Evolutionary conservation across 2,888 invertebrate species (phyloP).

Genomic region (Vanessa cardui): DNA sequence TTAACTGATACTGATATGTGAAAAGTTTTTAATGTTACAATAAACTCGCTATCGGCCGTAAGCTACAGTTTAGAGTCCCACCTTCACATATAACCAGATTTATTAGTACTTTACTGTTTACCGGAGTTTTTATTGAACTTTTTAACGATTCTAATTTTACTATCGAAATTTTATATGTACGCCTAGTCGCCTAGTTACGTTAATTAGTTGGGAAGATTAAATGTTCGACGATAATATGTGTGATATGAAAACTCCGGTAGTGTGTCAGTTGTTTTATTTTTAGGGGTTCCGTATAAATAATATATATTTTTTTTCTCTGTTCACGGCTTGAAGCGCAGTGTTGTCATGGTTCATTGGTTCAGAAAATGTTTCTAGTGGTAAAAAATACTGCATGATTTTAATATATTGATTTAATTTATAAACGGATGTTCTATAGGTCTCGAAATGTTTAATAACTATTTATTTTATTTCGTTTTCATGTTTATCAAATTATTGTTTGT

Average conservation of each 20-base stretch:
- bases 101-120: constrained; percentile 57
- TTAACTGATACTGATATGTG: constrained; percentile 30
- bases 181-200: constrained; percentile 59
- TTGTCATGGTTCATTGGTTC: constrained; percentile 11
- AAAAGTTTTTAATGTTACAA: constrained; percentile 41
- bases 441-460: no score
- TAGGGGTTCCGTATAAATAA: constrained; percentile 29
- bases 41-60: constrained; percentile 38
- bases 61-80: constrained; percentile 27
- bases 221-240: constrained; percentile 43
- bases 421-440: no score
- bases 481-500: no score
- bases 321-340: background rate
- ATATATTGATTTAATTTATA: no score
- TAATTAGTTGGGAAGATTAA: constrained; percentile 73
- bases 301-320: constrained; percentile 6
- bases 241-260: constrained; percentile 18
- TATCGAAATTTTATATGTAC: constrained; percentile 58
- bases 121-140: constrained; percentile 60
- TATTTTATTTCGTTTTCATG: no score
- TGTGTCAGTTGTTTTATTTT: constrained; percentile 6
- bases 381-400: background rate
- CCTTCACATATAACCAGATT: constrained; percentile 63
- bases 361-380: constrained; percentile 9
- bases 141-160: constrained; percentile 70